phyloP scores from a whole-genome alignment of 2,113 vertebrate genomes.

The Heteronetta atricapilla region DNA sequence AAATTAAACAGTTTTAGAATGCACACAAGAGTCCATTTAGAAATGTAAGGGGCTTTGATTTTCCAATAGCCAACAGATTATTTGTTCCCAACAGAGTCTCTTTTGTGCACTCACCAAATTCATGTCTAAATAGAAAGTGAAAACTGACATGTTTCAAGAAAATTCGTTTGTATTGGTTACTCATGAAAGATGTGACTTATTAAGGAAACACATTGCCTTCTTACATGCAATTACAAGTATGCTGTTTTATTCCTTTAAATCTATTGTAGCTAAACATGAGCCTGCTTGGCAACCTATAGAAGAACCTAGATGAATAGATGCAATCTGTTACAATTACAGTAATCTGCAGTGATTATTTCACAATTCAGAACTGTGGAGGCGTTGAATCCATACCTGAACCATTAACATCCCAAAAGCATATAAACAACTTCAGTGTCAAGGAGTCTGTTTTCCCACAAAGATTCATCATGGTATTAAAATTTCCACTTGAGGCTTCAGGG shows the following conservation, averaged over 20 bases:
- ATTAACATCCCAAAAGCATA: neutral
- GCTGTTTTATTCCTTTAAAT: neutral
- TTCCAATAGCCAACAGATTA: neutral
- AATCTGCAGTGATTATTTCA: neutral
- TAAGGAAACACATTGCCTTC: neutral
- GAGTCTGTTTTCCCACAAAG: neutral
- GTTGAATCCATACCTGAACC: neutral
- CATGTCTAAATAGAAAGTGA: neutral
- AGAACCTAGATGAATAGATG: neutral
- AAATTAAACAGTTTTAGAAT: neutral
- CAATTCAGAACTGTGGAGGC: neutral
- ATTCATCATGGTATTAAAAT: neutral
- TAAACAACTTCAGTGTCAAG: neutral
- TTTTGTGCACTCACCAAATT: neutral
- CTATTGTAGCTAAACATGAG: neutral
- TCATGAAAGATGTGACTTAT: neutral
- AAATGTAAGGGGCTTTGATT: neutral
- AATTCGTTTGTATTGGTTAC: neutral
- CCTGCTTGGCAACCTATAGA: neutral
- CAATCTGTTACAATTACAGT: neutral
- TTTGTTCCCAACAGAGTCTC: neutral
- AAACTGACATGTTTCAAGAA: neutral
- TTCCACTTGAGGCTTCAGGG: neutral
- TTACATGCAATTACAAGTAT: neutral
- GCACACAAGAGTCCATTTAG: neutral